A percentile compares a stretch with the other conserved stretches of the same genome.
Conservation (phyloP, 1,140 invertebrate genomes). For the Drosophila pectinifera region DNA sequence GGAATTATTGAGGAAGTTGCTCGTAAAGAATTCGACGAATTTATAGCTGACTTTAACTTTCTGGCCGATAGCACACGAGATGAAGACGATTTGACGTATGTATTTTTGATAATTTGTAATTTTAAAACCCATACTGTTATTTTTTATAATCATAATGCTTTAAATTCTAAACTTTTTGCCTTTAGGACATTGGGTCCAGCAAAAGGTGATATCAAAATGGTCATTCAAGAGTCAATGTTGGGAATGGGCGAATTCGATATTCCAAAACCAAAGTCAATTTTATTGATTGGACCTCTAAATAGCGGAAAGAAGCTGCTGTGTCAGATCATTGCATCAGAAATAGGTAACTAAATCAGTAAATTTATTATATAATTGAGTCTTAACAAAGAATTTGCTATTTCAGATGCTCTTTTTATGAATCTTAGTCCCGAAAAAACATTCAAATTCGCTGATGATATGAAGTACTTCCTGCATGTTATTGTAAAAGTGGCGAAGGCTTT, state of each 20-base stretch:
- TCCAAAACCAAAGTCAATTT: constrained; percentile 90
- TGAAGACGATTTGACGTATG: constrained; percentile 70
- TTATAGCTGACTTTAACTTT: constrained; percentile 90
- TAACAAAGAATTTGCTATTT: background rate
- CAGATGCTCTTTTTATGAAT: constrained; percentile 92
- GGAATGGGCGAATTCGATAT: constrained; percentile 88
- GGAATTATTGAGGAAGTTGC: constrained; percentile 90
- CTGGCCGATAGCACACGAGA: constrained; percentile 86
- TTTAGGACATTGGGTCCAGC: constrained; percentile 86
- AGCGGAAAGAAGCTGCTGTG: constrained; percentile 92
- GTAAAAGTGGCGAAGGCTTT: constrained; percentile 87
- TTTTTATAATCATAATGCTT: too few relatives aligned
- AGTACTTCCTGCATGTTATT: constrained; percentile 82
- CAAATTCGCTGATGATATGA: constrained; percentile 89
- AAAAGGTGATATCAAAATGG: constrained; percentile 88
- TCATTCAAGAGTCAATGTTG: constrained; percentile 75
- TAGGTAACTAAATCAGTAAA: constrained; percentile 84
- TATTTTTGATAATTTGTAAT: background rate
- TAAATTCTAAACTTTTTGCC: background rate
- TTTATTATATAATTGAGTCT: background rate
- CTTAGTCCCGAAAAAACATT: constrained; percentile 91
- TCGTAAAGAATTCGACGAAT: constrained; percentile 87
- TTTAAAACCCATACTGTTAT: background rate
- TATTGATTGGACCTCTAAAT: constrained; percentile 90
- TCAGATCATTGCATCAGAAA: constrained; percentile 91